These are phyloP conservation scores for Pempheris klunzingeri DNA, from an alignment of 2,797 vertebrate genomes.

Conservation along the genomic window DNA sequence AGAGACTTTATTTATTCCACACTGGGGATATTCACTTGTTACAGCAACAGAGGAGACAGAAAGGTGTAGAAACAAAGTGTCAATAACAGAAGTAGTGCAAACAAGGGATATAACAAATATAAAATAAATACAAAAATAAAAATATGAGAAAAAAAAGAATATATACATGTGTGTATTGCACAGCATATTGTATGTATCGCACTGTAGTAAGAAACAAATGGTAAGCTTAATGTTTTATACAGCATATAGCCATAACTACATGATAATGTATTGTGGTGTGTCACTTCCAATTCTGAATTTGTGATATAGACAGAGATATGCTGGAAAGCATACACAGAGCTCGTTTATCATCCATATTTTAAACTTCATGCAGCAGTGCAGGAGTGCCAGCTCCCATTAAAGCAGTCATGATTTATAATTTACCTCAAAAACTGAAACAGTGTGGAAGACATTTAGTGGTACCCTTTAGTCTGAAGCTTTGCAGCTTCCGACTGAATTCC, in stretches of 20 bases:
- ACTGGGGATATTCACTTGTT: too few species aligned
- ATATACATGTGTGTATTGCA: too few species aligned
- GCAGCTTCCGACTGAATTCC: slow-evolving; percentile 14
- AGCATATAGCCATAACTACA: not conserved
- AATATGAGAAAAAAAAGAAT: too few species aligned
- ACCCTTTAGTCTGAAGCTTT: slow-evolving; percentile 18
- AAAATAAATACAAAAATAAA: too few species aligned
- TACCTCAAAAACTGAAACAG: slow-evolving; percentile 17
- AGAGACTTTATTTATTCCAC: too few species aligned
- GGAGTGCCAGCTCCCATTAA: slow-evolving; percentile 4
- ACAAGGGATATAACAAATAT: too few species aligned
- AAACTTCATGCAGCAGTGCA: slow-evolving; percentile 9
- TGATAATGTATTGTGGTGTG: not conserved
- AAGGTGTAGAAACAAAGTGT: too few species aligned
- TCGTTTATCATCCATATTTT: slow-evolving; percentile 2
- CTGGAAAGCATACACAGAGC: not conserved
- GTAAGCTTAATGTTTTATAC: not conserved
- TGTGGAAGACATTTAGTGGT: not conserved
- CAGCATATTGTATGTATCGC: too few species aligned
- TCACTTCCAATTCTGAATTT: slow-evolving; percentile 6
- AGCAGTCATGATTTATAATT: slow-evolving; percentile 13
- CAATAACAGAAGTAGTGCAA: too few species aligned
- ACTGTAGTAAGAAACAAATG: too few species aligned
- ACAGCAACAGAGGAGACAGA: too few species aligned
- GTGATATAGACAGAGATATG: not conserved